Evolutionary conservation across 2,113 vertebrate genomes (phyloP).

Genomic region (Anser brachyrhynchus): DNA sequence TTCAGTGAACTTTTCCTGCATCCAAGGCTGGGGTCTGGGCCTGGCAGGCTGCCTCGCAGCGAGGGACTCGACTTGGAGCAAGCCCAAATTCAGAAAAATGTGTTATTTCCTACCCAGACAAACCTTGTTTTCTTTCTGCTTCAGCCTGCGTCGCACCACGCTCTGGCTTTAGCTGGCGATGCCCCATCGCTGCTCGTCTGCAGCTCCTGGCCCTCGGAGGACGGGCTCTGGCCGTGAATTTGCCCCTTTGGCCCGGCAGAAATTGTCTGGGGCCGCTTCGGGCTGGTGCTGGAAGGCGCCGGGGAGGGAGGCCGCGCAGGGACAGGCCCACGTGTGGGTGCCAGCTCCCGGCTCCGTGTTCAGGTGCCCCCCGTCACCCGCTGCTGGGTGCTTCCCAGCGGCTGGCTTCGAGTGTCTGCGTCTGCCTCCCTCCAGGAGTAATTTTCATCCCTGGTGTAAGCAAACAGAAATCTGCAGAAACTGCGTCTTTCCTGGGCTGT

Average conservation of each 20-base stretch:
- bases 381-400: neutral
- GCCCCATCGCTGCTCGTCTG: rapidly evolving
- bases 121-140: neutral
- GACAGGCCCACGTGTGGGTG: neutral
- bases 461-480: neutral
- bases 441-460: neutral
- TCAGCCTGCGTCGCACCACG: rapidly evolving
- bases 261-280: too few relatives aligned
- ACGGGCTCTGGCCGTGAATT: neutral
- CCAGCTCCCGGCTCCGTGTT: rapidly evolving
- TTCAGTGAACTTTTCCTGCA: neutral
- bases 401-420: neutral
- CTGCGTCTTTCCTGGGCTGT: neutral
- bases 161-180: rapidly evolving
- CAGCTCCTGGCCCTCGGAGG: neutral
- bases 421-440: neutral
- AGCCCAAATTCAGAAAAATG: neutral
- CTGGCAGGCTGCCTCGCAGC: neutral
- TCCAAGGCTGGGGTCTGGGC: neutral
- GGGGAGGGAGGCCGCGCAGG: neutral
- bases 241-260: neutral
- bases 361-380: neutral
- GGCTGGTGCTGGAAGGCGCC: rapidly evolving
- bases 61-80: neutral
- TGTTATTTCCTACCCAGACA: neutral